Percentiles rank a stretch among this genome's conserved stretches.
phyloP scores from a whole-genome alignment of 2,797 vertebrate species.

The Pitangus sulphuratus region DNA sequence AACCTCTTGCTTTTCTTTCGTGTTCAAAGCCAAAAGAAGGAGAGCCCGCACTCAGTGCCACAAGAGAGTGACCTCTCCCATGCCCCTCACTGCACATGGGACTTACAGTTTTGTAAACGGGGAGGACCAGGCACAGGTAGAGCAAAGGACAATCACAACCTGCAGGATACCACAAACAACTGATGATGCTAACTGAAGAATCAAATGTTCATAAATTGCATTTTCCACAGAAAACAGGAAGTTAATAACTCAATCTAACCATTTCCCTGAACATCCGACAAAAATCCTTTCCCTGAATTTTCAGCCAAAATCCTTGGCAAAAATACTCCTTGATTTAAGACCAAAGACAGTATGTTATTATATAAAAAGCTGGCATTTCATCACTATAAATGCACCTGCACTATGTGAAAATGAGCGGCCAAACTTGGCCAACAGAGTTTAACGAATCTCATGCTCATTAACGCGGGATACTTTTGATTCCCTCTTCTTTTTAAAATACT shows the following conservation, averaged over 20 bases:
- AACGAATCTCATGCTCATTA: rapidly evolving
- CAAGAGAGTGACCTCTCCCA: background rate
- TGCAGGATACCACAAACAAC: background rate
- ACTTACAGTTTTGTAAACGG: background rate
- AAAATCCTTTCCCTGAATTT: background rate
- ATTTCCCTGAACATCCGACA: background rate
- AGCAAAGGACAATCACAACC: background rate
- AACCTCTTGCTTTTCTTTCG: background rate
- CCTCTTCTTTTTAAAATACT: background rate
- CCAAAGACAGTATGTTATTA: background rate
- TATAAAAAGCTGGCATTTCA: background rate
- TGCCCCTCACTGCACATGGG: background rate
- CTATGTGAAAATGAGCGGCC: background rate
- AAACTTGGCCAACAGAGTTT: background rate
- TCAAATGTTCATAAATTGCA: background rate
- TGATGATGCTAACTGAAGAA: background rate
- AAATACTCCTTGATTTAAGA: background rate
- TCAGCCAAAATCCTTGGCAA: background rate
- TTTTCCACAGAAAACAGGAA: background rate
- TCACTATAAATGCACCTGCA: background rate
- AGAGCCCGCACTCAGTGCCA: background rate
- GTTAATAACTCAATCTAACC: background rate
- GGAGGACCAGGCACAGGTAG: background rate
- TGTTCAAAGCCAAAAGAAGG: background rate
- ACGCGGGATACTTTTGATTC: rapidly evolving